Percentiles rank a stretch among this genome's conserved stretches.
Evolutionary conservation across 2,797 vertebrate genomes (phyloP).

Genomic region (Coregonus suidteri): DNA sequence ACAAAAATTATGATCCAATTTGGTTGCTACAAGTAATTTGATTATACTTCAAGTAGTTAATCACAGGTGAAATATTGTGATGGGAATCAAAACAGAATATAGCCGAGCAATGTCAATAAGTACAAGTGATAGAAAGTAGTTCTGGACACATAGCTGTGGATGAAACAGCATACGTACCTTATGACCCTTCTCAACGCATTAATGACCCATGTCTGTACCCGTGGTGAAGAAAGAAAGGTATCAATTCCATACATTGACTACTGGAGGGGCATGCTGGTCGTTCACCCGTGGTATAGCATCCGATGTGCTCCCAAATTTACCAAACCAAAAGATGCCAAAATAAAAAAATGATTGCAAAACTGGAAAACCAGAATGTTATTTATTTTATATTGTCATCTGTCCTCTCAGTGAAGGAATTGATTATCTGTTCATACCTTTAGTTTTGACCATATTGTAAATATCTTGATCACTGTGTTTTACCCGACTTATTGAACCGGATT

Average conservation of each 20-base stretch:
- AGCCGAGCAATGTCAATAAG: too few species aligned
- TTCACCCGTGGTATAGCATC: too few species aligned
- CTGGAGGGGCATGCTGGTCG: neutral
- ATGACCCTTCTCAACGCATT: neutral
- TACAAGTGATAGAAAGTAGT: too few species aligned
- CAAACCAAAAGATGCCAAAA: neutral
- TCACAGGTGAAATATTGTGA: neutral
- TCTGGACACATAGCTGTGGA: neutral
- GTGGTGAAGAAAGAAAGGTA: too few species aligned
- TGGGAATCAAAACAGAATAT: neutral
- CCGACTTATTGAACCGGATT: neutral
- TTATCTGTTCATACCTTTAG: neutral
- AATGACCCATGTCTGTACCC: neutral
- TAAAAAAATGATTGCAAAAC: too few species aligned
- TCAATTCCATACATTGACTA: neutral
- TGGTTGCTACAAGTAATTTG: too few species aligned
- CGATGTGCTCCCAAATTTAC: too few species aligned
- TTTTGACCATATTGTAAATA: neutral
- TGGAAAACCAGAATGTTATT: too few species aligned
- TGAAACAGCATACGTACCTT: neutral
- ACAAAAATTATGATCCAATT: neutral
- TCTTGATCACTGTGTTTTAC: neutral
- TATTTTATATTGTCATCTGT: neutral
- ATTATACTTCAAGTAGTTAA: neutral
- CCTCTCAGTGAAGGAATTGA: neutral